Evolutionary conservation across 2,888 invertebrate species (phyloP).

Genomic region (Leptogaster cylindrica): DNA sequence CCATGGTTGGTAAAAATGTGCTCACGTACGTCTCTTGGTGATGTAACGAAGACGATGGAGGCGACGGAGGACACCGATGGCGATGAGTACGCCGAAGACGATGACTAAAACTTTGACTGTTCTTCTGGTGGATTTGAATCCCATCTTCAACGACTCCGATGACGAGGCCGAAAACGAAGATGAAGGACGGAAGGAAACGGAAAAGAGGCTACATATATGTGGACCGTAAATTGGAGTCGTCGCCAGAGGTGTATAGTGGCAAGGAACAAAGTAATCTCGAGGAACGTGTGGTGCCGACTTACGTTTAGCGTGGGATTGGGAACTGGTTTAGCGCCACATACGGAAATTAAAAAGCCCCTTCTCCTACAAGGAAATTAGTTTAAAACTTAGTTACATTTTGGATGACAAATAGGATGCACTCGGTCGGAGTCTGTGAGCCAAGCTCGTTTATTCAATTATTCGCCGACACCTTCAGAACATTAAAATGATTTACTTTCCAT

Average conservation of each 20-base stretch:
- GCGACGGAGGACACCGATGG: neutral
- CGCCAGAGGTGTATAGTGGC: constrained; percentile 12
- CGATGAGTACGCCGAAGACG: no score
- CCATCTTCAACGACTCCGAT: constrained; percentile 8
- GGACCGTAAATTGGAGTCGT: constrained; percentile 29
- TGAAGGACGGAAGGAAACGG: constrained; percentile 9
- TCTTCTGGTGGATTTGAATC: constrained; percentile 11
- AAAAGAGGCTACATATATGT: constrained; percentile 19
- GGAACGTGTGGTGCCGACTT: constrained; percentile 2
- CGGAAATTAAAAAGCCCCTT: constrained; percentile 39
- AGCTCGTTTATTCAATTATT: constrained; percentile 33
- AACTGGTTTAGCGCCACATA: constrained; percentile 38
- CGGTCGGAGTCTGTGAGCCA: constrained; percentile 26
- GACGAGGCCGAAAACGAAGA: no score
- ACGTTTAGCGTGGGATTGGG: constrained; percentile 21
- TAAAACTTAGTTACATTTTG: constrained; percentile 37
- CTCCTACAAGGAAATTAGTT: constrained; percentile 34
- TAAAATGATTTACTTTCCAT: constrained; percentile 28
- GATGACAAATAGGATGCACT: constrained; percentile 39
- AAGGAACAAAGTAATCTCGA: constrained; percentile 14
- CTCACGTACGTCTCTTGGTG: neutral
- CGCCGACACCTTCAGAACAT: constrained; percentile 34
- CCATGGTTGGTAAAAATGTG: constrained; percentile 3
- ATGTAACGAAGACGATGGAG: no score
- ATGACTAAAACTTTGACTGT: neutral